phyloP scores from a whole-genome alignment of 2,797 vertebrate genomes.

The Orestias chungarensis region DNA sequence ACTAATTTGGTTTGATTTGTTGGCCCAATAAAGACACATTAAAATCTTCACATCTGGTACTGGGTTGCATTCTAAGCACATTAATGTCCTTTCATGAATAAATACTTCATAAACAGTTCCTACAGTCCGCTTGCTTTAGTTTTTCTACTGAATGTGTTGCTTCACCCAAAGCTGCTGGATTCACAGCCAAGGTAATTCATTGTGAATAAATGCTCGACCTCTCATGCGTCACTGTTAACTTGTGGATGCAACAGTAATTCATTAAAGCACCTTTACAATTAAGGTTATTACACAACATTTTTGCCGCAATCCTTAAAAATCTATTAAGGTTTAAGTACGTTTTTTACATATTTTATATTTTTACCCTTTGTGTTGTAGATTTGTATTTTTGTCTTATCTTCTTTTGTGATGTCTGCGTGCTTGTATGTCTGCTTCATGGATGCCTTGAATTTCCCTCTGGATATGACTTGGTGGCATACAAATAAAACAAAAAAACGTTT shows the following conservation, averaged over 20 bases:
- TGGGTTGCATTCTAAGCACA: neutral
- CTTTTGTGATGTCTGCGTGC: no score
- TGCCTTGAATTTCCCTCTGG: no score
- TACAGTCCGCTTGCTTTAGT: neutral
- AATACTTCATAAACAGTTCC: neutral
- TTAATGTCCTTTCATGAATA: neutral
- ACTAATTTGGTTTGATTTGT: neutral
- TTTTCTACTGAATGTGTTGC: neutral
- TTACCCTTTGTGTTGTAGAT: no score
- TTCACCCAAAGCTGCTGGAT: neutral
- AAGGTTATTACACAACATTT: no score
- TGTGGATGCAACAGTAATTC: neutral
- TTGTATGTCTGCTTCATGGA: no score
- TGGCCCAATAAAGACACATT: neutral
- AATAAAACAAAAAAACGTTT: no score
- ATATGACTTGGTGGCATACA: no score
- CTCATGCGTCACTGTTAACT: neutral
- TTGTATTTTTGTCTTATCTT: neutral
- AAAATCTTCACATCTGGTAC: neutral
- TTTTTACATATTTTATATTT: no score
- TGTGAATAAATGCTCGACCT: neutral
- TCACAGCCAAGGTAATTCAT: neutral
- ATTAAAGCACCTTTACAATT: neutral
- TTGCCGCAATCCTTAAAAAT: no score
- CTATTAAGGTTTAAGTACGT: no score